Conservation (phyloP, 92 coral and sea anemone species). For the Chrysogorgia sp. region DNA sequence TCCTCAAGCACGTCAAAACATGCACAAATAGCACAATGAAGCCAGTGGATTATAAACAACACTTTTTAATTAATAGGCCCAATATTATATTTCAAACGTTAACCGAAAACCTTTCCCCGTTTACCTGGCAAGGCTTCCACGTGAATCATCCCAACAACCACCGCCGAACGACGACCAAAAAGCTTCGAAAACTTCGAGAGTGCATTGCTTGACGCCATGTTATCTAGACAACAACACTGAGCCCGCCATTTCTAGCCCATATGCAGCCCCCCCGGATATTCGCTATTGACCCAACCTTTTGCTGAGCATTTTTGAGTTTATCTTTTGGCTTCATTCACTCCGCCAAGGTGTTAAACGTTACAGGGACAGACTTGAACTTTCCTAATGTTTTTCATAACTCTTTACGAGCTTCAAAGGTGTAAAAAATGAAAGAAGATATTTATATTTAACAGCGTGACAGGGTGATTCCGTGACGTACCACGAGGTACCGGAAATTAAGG, state of each 20-base stretch:
- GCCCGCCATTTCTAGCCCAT: neutral
- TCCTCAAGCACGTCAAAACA: too few species aligned
- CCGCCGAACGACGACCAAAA: constrained; percentile 91
- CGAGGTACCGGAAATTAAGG: constrained; percentile 43
- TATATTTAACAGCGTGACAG: constrained; percentile 15
- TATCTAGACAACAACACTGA: neutral
- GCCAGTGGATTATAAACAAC: too few species aligned
- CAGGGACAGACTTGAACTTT: too few species aligned
- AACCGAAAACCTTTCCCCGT: too few species aligned
- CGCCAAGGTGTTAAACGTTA: neutral
- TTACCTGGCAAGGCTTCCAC: constrained; percentile 98
- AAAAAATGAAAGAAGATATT: too few species aligned
- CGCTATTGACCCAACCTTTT: too few species aligned
- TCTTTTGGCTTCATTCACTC: neutral
- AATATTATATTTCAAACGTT: too few species aligned
- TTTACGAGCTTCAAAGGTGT: too few species aligned
- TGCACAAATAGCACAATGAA: too few species aligned
- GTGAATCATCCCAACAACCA: constrained; percentile 97
- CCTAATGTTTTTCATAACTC: too few species aligned
- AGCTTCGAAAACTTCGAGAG: constrained; percentile 70
- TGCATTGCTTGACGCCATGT: constrained; percentile 76
- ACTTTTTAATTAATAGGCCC: too few species aligned
- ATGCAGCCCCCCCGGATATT: constrained; percentile 21
- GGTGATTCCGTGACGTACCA: constrained; percentile 3
- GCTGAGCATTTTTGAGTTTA: neutral